These are phyloP conservation scores for Liparis tanakae DNA, from an alignment of 2,797 vertebrate species.

Conservation along the genomic window DNA sequence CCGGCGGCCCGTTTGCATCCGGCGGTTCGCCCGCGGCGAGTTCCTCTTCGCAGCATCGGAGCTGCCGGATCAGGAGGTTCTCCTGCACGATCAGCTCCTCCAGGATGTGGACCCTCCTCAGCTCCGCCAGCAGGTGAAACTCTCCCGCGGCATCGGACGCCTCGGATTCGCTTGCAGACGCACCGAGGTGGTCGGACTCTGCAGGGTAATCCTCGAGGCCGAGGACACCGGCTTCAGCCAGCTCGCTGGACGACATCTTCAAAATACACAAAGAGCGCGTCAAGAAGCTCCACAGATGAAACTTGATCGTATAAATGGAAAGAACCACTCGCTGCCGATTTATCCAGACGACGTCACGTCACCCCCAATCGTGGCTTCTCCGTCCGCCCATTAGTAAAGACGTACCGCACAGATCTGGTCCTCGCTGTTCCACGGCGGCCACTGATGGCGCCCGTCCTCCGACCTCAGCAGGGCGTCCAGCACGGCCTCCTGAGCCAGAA, in stretches of 20 bases:
- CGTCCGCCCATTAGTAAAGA: background rate
- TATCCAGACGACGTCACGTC: too few relatives aligned
- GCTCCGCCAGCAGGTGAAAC: constrained; percentile 61
- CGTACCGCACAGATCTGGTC: constrained; percentile 18
- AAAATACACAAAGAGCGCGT: background rate
- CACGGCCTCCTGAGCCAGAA: constrained; percentile 76
- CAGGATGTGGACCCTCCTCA: constrained; percentile 67
- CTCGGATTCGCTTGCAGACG: constrained; percentile 13
- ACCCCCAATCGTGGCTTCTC: too few relatives aligned
- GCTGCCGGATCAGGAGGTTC: constrained; percentile 68
- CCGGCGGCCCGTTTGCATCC: background rate
- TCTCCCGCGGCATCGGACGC: background rate
- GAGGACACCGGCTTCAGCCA: constrained; percentile 70
- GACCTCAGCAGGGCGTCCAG: constrained; percentile 74
- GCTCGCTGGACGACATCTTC: constrained; percentile 69
- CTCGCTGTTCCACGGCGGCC: constrained; percentile 61
- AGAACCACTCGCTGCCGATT: too few relatives aligned
- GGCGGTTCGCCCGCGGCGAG: background rate
- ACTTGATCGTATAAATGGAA: too few relatives aligned
- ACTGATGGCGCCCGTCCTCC: constrained; percentile 48
- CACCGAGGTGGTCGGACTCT: background rate
- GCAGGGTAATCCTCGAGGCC: constrained; percentile 60
- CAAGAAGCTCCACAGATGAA: too few relatives aligned
- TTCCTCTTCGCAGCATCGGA: constrained; percentile 37
- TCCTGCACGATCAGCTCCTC: constrained; percentile 79